These are phyloP conservation scores for Gobio gobio DNA, from an alignment of 2,113 vertebrate species.

Conservation along the genomic window DNA sequence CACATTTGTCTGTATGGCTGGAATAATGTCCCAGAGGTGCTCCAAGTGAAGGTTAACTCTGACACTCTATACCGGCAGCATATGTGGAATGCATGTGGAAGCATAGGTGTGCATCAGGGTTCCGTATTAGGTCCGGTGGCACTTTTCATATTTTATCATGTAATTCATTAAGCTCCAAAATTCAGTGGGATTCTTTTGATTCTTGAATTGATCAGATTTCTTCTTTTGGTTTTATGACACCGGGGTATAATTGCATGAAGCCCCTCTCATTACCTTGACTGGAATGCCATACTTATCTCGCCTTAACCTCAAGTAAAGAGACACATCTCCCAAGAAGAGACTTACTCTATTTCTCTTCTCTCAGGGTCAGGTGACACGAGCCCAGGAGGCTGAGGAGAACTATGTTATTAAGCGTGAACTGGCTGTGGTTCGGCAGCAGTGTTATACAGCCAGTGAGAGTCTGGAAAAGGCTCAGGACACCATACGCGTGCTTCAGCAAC, in stretches of 20 bases:
- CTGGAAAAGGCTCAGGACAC: conserved; percentile 88
- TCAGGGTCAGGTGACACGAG: conserved; percentile 93
- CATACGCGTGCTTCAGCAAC: conserved; percentile 87
- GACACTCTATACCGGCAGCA: neutral
- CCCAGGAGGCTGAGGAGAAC: conserved; percentile 95
- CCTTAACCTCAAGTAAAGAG: neutral
- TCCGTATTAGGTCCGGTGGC: neutral
- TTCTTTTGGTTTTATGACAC: neutral
- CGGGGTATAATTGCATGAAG: conserved; percentile 11
- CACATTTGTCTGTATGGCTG: conserved; percentile 29
- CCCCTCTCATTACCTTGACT: neutral
- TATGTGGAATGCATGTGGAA: conserved; percentile 64
- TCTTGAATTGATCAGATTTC: neutral
- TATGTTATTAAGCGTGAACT: conserved; percentile 93
- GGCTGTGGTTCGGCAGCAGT: conserved; percentile 88
- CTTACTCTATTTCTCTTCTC: neutral
- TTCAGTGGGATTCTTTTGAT: conserved; percentile 3
- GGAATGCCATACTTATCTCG: conserved; percentile 7
- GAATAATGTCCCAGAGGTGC: conserved; percentile 23
- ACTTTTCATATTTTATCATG: conserved; percentile 1
- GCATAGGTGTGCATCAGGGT: conserved; percentile 44
- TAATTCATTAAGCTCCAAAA: neutral
- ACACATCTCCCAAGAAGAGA: conserved; percentile 1
- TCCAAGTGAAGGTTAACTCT: conserved; percentile 29
- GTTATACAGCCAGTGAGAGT: conserved; percentile 81